phyloP scores from a whole-genome alignment of 1,140 invertebrate species.

The Leucophenga varia region DNA sequence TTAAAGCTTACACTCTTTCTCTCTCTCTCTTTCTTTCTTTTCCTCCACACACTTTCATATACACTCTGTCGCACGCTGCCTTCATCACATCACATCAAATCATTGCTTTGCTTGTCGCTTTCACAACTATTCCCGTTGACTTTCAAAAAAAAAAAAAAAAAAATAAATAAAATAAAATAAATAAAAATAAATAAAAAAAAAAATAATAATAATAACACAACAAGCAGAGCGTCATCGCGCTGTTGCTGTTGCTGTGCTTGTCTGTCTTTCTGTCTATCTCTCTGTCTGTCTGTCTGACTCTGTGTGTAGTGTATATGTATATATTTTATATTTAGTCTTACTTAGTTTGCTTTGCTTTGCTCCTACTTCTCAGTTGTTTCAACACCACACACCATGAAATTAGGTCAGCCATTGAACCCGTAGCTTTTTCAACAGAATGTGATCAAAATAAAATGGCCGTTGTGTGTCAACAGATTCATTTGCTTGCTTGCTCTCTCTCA shows the following conservation, averaged over 20 bases:
- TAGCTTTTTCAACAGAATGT: constrained; percentile 39
- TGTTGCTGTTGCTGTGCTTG: not conserved
- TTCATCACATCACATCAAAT: too few species aligned
- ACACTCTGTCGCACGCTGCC: too few species aligned
- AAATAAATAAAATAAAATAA: constrained; percentile 22
- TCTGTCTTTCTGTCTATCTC: constrained; percentile 43
- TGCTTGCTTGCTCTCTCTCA: not conserved
- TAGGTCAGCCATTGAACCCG: constrained; percentile 53
- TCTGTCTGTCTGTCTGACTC: constrained; percentile 30
- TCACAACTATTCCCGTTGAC: constrained; percentile 5
- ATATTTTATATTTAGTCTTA: too few species aligned
- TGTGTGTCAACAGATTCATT: too few species aligned
- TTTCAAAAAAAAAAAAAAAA: constrained; percentile 42
- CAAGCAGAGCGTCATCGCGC: constrained; percentile 12
- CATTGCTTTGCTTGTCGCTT: too few species aligned
- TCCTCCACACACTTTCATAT: too few species aligned
- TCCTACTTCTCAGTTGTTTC: constrained; percentile 25
- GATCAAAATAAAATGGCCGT: too few species aligned
- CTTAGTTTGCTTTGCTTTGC: too few species aligned
- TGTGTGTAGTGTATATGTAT: constrained; percentile 15
- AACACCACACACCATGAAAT: constrained; percentile 36
- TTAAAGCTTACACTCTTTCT: too few species aligned
- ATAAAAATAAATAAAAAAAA: constrained; percentile 19
- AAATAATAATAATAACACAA: constrained; percentile 8
- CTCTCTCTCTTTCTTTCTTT: not conserved